Evolutionary conservation across 2,113 vertebrate species (phyloP).

Genomic region (Sander lucioperca): DNA sequence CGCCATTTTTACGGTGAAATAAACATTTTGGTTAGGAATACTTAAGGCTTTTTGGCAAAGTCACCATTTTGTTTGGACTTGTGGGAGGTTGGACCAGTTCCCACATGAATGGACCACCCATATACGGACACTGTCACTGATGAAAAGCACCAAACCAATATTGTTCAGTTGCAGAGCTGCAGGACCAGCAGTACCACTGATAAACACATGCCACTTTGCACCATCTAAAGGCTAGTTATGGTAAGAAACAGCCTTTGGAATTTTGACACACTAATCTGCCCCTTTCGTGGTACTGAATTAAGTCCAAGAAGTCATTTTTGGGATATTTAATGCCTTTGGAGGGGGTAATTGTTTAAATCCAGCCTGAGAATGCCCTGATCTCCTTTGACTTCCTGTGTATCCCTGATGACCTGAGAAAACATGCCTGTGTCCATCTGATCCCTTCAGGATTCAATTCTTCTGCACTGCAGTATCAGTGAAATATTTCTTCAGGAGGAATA

Average conservation of each 20-base stretch:
- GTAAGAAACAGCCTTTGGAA: neutral
- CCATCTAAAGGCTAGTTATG: constrained; percentile 6
- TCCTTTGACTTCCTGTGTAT: neutral
- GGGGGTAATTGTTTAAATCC: neutral
- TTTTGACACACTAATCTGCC: neutral
- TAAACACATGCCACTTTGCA: neutral
- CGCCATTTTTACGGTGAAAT: neutral
- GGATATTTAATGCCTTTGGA: neutral
- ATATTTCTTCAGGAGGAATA: neutral
- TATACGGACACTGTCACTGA: neutral
- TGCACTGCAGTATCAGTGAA: neutral
- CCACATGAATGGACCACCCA: neutral
- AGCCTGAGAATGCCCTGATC: no score
- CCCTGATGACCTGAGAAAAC: neutral
- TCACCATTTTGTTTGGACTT: neutral
- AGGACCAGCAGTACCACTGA: neutral
- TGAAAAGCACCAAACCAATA: neutral
- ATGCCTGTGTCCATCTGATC: no score
- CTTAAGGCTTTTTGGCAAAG: neutral
- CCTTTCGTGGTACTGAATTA: neutral
- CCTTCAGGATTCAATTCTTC: neutral
- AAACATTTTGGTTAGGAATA: neutral
- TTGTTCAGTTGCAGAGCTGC: neutral
- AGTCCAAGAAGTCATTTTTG: neutral
- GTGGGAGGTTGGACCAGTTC: neutral